Evolutionary conservation across 2,888 invertebrate species (phyloP).

Genomic region (Dicycla oo): DNA sequence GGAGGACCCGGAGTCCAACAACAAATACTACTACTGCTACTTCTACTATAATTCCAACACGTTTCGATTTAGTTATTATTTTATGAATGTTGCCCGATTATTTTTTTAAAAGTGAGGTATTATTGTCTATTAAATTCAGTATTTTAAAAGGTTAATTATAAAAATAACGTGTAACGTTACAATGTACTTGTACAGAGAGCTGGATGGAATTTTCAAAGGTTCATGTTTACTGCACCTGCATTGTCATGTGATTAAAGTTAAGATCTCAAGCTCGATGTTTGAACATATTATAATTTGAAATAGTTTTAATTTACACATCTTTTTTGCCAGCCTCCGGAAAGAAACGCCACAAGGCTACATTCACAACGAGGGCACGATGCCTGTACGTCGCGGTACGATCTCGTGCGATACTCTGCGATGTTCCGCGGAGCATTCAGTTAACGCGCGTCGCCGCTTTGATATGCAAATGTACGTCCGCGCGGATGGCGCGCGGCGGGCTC

Average conservation of each 20-base stretch:
- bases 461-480: slow-evolving; percentile 55
- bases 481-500: slow-evolving; percentile 8
- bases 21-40: too few relatives aligned
- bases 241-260: not conserved
- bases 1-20: too few relatives aligned
- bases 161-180: too few relatives aligned
- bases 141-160: too few relatives aligned
- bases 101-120: too few relatives aligned
- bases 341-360: not conserved
- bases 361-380: not conserved
- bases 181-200: not conserved
- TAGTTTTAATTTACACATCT: not conserved
- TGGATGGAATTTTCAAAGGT: not conserved
- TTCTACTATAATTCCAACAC: too few relatives aligned
- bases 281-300: not conserved
- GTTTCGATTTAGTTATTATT: too few relatives aligned
- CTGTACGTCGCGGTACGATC: not conserved
- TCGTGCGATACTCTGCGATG: slow-evolving; percentile 9
- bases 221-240: not conserved
- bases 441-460: slow-evolving; percentile 61
- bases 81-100: too few relatives aligned
- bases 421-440: slow-evolving; percentile 50
- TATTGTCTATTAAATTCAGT: too few relatives aligned
- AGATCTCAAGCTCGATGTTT: not conserved
- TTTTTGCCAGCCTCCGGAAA: not conserved